Evolutionary conservation across 1,140 invertebrate genomes (phyloP), one percentile per base, ranked within the genome.

Genomic region (Cheumatopsyche charites): DNA sequence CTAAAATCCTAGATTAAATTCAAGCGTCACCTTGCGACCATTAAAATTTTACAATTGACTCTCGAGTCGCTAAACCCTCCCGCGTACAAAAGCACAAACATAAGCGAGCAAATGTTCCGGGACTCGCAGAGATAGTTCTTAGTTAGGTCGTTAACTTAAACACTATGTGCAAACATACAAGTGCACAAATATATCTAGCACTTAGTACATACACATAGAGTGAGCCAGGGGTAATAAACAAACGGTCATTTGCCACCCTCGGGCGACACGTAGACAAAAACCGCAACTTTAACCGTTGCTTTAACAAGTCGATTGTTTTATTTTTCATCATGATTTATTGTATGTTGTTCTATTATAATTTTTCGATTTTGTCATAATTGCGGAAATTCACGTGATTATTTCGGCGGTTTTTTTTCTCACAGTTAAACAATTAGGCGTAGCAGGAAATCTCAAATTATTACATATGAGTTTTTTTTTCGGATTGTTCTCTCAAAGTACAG

Each of bases 121-220:
- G 42, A 63, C 42, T 41, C 36, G 21, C n/a, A 36, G 62, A 68
- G 47, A 47, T 52, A 55, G 66, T 68, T 68, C 66, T 68, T 68
- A 68, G 66, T 68, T 68, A 41, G 66, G 66, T 68, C 66, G 66
- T 68, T 68, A 68, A 68, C 25, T 68, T 68, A 68, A 67, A 68
- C 66, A 43, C 66, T 23, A 68, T 25, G 43, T 36, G 9, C 43
- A n/a, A n/a, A 47, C 15, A 47, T 47, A 47, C 43, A 47, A 13
- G 3, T 13, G 2, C 15, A 47, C 43, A 47, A n/a, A n/a, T n/a
- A n/a, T n/a, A n/a, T n/a, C n/a, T n/a, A n/a, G n/a, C n/a, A n/a
- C n/a, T n/a, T n/a, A n/a, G n/a, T 47, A 47, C 15, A 47, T 47
- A 47, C 15, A 15, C 15, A 47, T 47, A 13, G 12, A 58, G 23